These are phyloP conservation scores for Hypomecis punctinalis DNA, from an alignment of 2,888 invertebrate genomes.

Conservation along the genomic window DNA sequence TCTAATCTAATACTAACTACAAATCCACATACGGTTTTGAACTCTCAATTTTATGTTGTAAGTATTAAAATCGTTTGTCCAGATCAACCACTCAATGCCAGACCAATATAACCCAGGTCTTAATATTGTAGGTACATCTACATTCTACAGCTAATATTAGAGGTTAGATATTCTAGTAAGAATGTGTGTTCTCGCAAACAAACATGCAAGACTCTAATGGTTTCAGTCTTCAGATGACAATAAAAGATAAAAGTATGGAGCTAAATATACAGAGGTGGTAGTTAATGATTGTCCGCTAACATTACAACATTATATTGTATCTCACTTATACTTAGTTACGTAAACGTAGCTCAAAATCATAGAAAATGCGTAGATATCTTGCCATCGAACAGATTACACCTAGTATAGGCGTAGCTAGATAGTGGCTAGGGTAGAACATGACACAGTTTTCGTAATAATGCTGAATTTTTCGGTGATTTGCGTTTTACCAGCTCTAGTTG, in stretches of 20 bases:
- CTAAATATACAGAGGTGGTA: too few species aligned
- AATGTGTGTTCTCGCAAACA: conserved; percentile 10
- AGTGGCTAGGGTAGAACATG: too few species aligned
- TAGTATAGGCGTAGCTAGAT: too few species aligned
- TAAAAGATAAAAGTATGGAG: conserved; percentile 33
- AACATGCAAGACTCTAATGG: conserved; percentile 26
- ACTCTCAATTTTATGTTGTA: conserved; percentile 9
- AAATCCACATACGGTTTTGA: background rate
- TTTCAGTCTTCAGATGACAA: conserved; percentile 32
- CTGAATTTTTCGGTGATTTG: too few species aligned
- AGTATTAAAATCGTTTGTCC: conserved; percentile 27
- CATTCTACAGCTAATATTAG: conserved; percentile 17
- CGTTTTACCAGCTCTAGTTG: too few species aligned
- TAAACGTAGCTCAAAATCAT: too few species aligned
- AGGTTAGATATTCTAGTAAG: conserved; percentile 19
- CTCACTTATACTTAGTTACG: too few species aligned
- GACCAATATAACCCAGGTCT: conserved; percentile 28
- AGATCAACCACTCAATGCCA: conserved; percentile 31
- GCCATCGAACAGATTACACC: too few species aligned
- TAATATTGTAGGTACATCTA: background rate
- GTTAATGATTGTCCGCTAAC: too few species aligned
- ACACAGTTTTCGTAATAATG: too few species aligned
- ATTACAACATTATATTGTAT: too few species aligned
- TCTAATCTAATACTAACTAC: conserved; percentile 3
- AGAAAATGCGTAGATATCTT: too few species aligned